These are phyloP conservation scores for Tokudaia muenninki DNA, from an alignment of 2,797 vertebrate species.

Conservation along the genomic window DNA sequence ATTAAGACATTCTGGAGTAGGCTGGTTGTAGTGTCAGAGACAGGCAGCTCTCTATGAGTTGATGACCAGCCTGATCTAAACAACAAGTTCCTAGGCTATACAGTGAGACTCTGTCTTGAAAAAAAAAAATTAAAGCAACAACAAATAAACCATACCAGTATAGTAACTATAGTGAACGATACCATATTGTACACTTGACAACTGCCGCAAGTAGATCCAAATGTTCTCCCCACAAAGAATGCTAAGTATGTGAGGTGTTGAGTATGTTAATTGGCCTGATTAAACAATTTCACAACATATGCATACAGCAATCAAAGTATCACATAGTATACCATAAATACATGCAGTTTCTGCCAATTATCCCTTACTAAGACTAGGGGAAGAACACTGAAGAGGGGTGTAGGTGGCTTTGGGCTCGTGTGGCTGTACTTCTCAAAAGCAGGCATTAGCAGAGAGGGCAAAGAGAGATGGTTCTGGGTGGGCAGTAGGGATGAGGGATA, in stretches of 20 bases:
- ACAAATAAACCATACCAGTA: not conserved
- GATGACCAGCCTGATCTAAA: not conserved
- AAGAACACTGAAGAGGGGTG: not conserved
- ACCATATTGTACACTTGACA: not conserved
- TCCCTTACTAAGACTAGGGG: not conserved
- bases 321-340: conserved; percentile 9
- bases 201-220: not conserved
- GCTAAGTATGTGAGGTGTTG: not conserved
- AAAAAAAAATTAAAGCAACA: not conserved
- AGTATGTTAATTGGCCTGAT: not conserved
- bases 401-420: not conserved
- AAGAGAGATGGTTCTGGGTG: fast-evolving
- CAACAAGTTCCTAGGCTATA: not conserved
- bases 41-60: not conserved
- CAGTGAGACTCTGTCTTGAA: not conserved
- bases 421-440: not conserved
- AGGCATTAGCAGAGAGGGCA: not conserved
- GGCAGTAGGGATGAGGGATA: too few species aligned
- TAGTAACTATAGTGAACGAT: not conserved
- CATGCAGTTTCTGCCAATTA: not conserved
- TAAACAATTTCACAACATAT: conserved; percentile 5
- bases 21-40: not conserved
- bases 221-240: not conserved
- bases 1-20: not conserved
- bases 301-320: not conserved